Base-by-base conservation (phyloP, 2,888 invertebrate species). In the Chironomus tentans region DNA sequence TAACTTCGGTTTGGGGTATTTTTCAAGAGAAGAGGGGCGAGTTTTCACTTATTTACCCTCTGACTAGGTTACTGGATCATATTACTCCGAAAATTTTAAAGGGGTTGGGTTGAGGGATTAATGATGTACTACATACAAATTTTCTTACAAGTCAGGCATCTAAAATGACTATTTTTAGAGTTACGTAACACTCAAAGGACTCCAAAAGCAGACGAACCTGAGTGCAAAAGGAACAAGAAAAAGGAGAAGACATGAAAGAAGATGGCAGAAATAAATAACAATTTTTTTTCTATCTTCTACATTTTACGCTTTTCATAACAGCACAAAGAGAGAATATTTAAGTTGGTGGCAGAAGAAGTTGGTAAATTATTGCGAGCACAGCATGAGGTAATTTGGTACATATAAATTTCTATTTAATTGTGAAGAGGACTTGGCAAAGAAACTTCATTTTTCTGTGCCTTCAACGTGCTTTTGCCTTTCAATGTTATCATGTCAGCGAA, bases 381-480 rank as follows among this genome's bases (percentile, higher is more conserved):
- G 24, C 24, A 65, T 22, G 61, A 71, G 61, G 71, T 61, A 56
- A 71, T 71, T 71, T 61, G 71, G 71, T 15, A 71, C 24, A 56
- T 48, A 71, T 71, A 71, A 71, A 71, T 71, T 71, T 50, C 56
- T 56, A 56, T 71, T 71, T 71, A 71, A 71, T 71, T 71, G 50
- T 71, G 22, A 15, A 50, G 56, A 70, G 70, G 70, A 70, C 70
- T 71, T 71, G 71, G 24, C 50, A 71, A 68, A 71, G 13, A 47
- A 38, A 47, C n/a, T 69, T 69, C 15, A n/a, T 47, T 28, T 56
- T 21, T 56, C 15, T 71, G 38, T 70, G 47, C 38, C 47, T 68
- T 70, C 22, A n/a, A 12, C 22, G 7, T 48, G 12, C 70, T 70
- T 70, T 48, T 65, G n/a, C 15, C 38, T 68, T 13, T 68, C 56